phyloP scores from a whole-genome alignment of 2,888 invertebrate genomes.

The Leistus spinibarbis region DNA sequence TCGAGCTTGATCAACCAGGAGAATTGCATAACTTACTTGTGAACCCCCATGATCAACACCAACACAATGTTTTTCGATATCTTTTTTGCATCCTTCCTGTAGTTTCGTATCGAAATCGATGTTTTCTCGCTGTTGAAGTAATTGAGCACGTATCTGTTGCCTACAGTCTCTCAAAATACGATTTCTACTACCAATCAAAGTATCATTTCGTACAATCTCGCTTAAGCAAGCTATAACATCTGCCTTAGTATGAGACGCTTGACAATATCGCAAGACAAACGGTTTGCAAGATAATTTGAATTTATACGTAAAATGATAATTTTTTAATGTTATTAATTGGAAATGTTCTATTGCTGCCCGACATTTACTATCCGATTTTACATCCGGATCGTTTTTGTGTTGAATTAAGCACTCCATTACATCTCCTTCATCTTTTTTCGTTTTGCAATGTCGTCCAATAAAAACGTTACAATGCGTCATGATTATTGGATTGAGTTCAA shows the following conservation, averaged over 20 bases:
- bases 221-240: conserved; percentile 88
- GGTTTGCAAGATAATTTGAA: conserved; percentile 93
- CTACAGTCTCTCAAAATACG: conserved; percentile 87
- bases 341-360: conserved; percentile 95
- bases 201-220: conserved; percentile 88
- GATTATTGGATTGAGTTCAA: conserved; percentile 88
- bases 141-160: conserved; percentile 87
- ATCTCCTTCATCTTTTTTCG: conserved; percentile 81
- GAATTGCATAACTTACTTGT: conserved; percentile 57
- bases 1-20: too few species aligned
- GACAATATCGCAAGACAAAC: conserved; percentile 73
- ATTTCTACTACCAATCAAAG: conserved; percentile 75
- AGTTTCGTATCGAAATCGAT: conserved; percentile 85
- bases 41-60: conserved; percentile 71
- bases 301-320: conserved; percentile 91
- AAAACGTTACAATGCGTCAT: conserved; percentile 80
- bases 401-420: conserved; percentile 93
- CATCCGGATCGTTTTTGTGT: conserved; percentile 86
- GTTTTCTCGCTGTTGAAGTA: conserved; percentile 90
- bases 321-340: conserved; percentile 90
- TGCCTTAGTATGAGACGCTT: conserved; percentile 73
- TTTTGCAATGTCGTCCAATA: conserved; percentile 77
- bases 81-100: conserved; percentile 79
- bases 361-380: conserved; percentile 82
- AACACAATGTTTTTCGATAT: conserved; percentile 76